phyloP scores from a whole-genome alignment of 1,140 invertebrate genomes.

The Temnothorax curvispinosus region DNA sequence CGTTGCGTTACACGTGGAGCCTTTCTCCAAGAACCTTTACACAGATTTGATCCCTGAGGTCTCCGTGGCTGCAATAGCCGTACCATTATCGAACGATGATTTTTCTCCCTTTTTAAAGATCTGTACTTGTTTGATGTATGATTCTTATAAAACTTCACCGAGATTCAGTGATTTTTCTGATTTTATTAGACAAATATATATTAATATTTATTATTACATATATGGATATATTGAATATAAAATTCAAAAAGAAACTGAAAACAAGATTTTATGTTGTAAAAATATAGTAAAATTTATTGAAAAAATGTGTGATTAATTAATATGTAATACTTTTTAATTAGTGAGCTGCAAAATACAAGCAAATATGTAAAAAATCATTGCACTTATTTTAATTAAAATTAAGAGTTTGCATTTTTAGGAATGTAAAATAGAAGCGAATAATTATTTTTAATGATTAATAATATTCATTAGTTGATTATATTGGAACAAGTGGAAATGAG shows the following conservation, averaged over 20 bases:
- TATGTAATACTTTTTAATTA: neutral
- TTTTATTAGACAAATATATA: neutral
- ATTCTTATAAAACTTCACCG: neutral
- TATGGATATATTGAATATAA: neutral
- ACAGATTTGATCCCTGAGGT: neutral
- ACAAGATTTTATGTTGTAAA: neutral
- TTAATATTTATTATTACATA: neutral
- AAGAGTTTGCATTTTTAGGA: neutral
- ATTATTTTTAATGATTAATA: neutral
- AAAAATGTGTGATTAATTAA: neutral
- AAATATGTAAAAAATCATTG: neutral
- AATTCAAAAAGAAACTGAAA: neutral
- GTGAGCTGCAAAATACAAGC: neutral
- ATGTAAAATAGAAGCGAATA: neutral
- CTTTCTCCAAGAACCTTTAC: slow-evolving; percentile 7
- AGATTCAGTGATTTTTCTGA: neutral
- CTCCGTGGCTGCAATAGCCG: neutral
- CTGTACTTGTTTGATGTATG: neutral
- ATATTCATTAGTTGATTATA: neutral
- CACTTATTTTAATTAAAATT: neutral
- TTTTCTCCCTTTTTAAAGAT: neutral
- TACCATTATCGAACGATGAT: neutral
- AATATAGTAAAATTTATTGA: neutral
- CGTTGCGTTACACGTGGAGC: slow-evolving; percentile 32
- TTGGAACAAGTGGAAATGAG: neutral